Conservation (phyloP, 2,888 invertebrate genomes). For the Fissipunctia ypsillon region DNA sequence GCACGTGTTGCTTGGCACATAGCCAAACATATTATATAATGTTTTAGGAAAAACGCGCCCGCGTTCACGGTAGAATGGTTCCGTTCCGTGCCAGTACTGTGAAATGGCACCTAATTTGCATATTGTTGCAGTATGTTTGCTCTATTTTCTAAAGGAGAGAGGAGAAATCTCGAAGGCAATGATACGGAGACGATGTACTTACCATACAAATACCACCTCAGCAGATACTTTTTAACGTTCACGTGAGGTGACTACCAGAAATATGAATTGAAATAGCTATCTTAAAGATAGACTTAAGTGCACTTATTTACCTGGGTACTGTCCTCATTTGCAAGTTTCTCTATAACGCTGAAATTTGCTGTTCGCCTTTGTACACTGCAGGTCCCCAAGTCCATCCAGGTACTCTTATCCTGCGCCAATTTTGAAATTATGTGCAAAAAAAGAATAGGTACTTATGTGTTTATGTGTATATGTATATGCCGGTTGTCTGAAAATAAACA, state of each 20-base stretch:
- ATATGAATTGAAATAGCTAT: too few species aligned
- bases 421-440: not conserved
- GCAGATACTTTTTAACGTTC: not conserved
- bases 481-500: constrained; percentile 24
- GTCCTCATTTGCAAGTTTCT: not conserved
- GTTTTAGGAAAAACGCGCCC: constrained; percentile 54
- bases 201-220: constrained; percentile 1
- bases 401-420: too few species aligned
- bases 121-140: not conserved
- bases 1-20: constrained; percentile 57
- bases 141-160: not conserved
- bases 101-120: constrained; percentile 25
- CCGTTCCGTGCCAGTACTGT: constrained; percentile 31
- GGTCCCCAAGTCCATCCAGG: too few species aligned
- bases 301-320: too few species aligned
- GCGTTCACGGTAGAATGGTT: constrained; percentile 11
- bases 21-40: constrained; percentile 59
- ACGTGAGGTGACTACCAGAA: not conserved
- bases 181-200: not conserved
- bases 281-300: too few species aligned
- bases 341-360: not conserved
- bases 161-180: not conserved
- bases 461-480: too few species aligned
- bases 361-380: not conserved
- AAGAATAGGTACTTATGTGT: not conserved